Evolutionary conservation across 1,140 invertebrate genomes (phyloP).

Genomic region (Acromyrmex charruanus): DNA sequence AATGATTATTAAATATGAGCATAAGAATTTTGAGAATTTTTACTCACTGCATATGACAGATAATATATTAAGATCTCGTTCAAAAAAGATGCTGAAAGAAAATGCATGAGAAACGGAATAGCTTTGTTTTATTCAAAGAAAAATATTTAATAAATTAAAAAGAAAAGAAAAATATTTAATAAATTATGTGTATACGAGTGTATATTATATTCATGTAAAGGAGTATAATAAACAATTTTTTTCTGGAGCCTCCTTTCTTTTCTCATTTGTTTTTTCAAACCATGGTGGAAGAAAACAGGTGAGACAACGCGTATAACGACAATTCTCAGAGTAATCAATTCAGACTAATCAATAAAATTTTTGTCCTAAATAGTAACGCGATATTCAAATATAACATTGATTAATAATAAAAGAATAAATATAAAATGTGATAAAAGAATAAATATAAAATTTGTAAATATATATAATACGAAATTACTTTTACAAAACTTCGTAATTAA

Average conservation of each 20-base stretch:
- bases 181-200: slow-evolving; percentile 22
- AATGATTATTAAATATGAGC: slow-evolving; percentile 34
- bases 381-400: no score
- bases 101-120: not conserved
- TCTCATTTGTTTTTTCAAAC: slow-evolving; percentile 52
- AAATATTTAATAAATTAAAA: no score
- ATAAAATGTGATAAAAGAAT: no score
- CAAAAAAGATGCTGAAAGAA: not conserved
- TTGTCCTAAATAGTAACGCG: no score
- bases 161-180: slow-evolving; percentile 2
- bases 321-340: no score
- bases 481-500: no score
- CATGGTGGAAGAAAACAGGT: not conserved
- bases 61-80: not conserved
- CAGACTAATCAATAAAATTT: no score
- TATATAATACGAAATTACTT: no score
- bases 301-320: no score
- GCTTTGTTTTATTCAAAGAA: slow-evolving; percentile 15
- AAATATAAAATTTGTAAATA: no score
- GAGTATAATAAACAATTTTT: slow-evolving; percentile 55
- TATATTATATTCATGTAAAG: slow-evolving; percentile 55
- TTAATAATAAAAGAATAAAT: no score
- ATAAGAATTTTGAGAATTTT: slow-evolving; percentile 17
- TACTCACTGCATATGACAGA: not conserved
- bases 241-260: slow-evolving; percentile 59